Evolutionary conservation across 2,797 vertebrate genomes (phyloP), one percentile per base, ranked within the genome.

Genomic region (Scyliorhinus canicula): DNA sequence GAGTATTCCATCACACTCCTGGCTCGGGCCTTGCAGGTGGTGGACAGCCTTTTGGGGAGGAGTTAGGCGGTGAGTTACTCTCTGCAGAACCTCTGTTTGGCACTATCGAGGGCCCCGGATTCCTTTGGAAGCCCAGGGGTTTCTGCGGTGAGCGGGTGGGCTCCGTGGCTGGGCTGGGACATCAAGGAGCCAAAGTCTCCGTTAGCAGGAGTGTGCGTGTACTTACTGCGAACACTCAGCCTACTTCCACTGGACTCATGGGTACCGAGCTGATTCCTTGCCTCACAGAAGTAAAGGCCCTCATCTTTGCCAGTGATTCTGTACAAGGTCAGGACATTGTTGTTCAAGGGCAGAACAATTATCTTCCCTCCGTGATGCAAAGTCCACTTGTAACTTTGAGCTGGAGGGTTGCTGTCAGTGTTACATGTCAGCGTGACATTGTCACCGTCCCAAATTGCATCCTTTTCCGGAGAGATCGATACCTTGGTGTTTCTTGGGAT

Each of bases 311-410:
- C 0, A 5, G 77, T 79, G 77, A 79, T 6, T 21, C 3, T 4
- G n/a, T 21, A 21, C 14, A 79, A 44, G 16, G n/a, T 21, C 40
- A 79, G 77, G 40, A 44, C 14, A 6, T 1, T 85, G 7, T 8
- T 3, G 0, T 47, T 2, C 8, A 44, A 0, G 0, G 0, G 21
- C 1, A 52, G 24, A 21, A 8, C 12, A 1, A 12, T 1, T 0
- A 8, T 85, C 1, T 9, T 52, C 5, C 3, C 82, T 31, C 47
- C 8, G 0, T 1, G 6, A 1, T 19, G 3, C 82, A 7, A 9
- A 1, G 0, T 11, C 82, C 82, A 85, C 6, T 28, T 26, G 82
- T 52, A 85, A 0, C 0, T 11, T 24, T 0, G 12, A 24, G 31
- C 3, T 26, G 82, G 47, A 24, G 82, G 82, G 24, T 85, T 85